A percentile compares a stretch with the other conserved stretches of the same genome.
phyloP scores from a whole-genome alignment of 2,888 invertebrate species.

The Phymatocera aterrima region DNA sequence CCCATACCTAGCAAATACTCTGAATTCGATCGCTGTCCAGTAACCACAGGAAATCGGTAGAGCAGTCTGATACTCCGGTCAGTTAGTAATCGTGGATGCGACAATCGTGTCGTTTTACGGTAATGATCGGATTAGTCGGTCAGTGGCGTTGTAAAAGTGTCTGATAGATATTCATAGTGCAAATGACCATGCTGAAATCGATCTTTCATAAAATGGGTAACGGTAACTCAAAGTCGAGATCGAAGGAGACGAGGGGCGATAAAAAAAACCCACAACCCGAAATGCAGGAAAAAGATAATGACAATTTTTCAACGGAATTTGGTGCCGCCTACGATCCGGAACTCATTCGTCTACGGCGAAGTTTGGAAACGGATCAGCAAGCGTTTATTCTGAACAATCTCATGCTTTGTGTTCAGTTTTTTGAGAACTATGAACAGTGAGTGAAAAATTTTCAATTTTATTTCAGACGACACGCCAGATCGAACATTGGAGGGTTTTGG shows the following conservation, averaged over 20 bases:
- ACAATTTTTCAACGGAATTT: slow-evolving; percentile 44
- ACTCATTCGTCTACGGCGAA: slow-evolving; percentile 78
- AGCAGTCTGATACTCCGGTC: background rate
- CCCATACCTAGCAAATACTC: background rate
- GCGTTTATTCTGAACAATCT: slow-evolving; percentile 87
- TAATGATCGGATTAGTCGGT: slow-evolving; percentile 28
- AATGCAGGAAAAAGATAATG: slow-evolving; percentile 19
- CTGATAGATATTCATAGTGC: background rate
- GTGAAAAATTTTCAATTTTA: slow-evolving; percentile 57
- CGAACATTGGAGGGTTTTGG: background rate
- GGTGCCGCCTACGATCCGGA: slow-evolving; percentile 74
- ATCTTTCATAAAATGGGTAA: slow-evolving; percentile 58
- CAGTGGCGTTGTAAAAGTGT: background rate
- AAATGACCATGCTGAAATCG: slow-evolving; percentile 24
- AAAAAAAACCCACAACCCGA: background rate
- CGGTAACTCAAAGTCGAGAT: slow-evolving; percentile 49
- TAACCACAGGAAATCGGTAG: slow-evolving; percentile 5
- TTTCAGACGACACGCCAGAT: background rate
- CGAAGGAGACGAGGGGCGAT: background rate
- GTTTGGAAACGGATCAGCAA: slow-evolving; percentile 80
- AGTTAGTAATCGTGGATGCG: background rate
- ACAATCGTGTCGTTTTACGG: background rate
- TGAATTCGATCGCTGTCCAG: slow-evolving; percentile 16
- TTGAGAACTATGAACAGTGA: slow-evolving; percentile 87
- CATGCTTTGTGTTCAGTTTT: slow-evolving; percentile 86